These are phyloP conservation scores for Struthidea cinerea DNA, from an alignment of 2,113 vertebrate species.

Conservation along the genomic window DNA sequence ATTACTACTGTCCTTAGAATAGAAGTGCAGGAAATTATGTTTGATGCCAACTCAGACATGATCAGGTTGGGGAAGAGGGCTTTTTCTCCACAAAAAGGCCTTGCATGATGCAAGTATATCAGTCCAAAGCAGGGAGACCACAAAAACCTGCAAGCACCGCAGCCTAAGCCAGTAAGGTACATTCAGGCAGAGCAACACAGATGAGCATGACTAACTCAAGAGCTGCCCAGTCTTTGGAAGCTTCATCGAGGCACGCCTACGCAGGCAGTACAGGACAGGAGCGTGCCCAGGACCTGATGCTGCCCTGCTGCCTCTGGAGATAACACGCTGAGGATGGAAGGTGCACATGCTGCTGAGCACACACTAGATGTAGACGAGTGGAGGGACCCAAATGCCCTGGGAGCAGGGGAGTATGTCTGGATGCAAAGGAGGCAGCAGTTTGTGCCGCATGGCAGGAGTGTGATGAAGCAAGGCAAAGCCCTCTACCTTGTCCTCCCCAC, in stretches of 20 bases:
- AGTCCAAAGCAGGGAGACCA: background rate
- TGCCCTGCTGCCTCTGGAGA: background rate
- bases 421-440: background rate
- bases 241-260: background rate
- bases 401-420: background rate
- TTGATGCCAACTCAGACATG: background rate
- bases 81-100: fast-evolving
- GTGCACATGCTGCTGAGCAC: background rate
- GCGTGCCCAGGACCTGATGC: background rate
- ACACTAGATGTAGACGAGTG: background rate
- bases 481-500: background rate
- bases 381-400: background rate
- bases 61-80: background rate
- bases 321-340: background rate
- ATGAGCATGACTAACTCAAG: background rate
- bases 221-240: background rate
- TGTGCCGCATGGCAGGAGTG: background rate
- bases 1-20: background rate
- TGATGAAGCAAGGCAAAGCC: background rate
- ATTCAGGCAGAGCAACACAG: background rate
- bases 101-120: background rate
- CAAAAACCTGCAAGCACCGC: background rate
- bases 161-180: background rate
- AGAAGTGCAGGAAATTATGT: background rate
- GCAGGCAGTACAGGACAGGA: background rate